Base-by-base conservation (phyloP, 2,113 vertebrate species). In the Psettodes erumei region DNA sequence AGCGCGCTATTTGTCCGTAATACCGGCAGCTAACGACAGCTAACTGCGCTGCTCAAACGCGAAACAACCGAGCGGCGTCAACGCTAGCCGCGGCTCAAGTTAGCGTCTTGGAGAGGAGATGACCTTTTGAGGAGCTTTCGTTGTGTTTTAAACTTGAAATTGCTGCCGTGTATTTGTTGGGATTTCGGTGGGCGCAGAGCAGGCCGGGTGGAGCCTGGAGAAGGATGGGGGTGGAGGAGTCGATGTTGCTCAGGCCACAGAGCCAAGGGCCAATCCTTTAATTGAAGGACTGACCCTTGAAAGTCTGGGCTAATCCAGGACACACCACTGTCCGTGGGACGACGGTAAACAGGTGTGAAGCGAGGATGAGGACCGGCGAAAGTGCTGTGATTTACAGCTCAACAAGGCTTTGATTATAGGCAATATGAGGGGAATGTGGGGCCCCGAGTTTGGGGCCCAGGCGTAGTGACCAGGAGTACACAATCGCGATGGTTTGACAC, bases 261-360 rank as follows among this genome's bases (percentile, higher is more conserved):
- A 40, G 33, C 37, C 25, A 45, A 40, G 64, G 19, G 61, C 10
- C 74, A 88, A 85, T 87, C 88, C 87, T 77, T 79, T 89, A 89
- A 91, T 87, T 80, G 60, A 87, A 69, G 81, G 71, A 85, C 74
- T 85, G 70, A 69, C 62, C 73, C 21, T 32, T 70, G 8, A 13
- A 67, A 47, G 60, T 47, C 3, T 18, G 13, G 58, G 65, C 63
- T 85, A 72, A 85, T 84, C 74, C 66, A 1, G 65, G 43, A 68
- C 43, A 42, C 56, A 25, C 38, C 10, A 3, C n/a, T 18, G 32
- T 72, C 65, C 59, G 23, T 38, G 8, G 55, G 10, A 16, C 8
- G n/a, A 23, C 19, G 3, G 16, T 18, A 33, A 51, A 75, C 65
- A 28, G 23, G 4, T 30, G 53, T 37, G 18, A 2, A 51, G 28